phyloP scores from a whole-genome alignment of 2,888 invertebrate species.

The Caenorhabditis zanzibari region DNA sequence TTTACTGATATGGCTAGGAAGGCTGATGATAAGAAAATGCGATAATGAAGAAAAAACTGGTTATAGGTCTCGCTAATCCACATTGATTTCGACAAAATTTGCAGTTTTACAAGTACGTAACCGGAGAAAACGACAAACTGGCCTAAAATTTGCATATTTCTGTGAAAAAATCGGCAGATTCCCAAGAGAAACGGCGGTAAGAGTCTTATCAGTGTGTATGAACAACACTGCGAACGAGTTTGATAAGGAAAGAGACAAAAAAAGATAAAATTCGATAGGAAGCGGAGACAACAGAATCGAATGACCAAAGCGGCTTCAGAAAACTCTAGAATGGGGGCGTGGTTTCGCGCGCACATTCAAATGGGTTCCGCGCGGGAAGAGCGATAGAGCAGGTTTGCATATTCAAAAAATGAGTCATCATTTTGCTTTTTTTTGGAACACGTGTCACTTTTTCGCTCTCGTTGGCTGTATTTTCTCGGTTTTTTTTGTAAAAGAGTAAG shows the following conservation, averaged over 20 bases:
- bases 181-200: not conserved
- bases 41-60: too few relatives aligned
- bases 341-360: conserved; percentile 65
- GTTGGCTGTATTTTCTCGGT: not conserved
- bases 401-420: conserved; percentile 22
- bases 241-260: conserved; percentile 51
- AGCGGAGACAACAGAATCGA: conserved; percentile 20
- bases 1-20: not conserved
- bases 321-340: conserved; percentile 64
- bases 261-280: conserved; percentile 44
- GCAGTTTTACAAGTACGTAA: too few relatives aligned
- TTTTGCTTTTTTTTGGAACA: conserved; percentile 16
- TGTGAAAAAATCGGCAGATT: conserved; percentile 32
- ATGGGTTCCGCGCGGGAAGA: conserved; percentile 65
- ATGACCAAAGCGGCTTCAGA: conserved; percentile 35
- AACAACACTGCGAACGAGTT: conserved; percentile 47
- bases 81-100: not conserved
- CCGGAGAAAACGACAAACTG: conserved; percentile 1
- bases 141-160: conserved; percentile 24
- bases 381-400: conserved; percentile 59
- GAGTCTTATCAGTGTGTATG: conserved; percentile 37
- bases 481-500: too few relatives aligned
- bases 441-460: conserved; percentile 10
- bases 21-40: not conserved
- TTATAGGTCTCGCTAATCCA: too few relatives aligned